Conservation (phyloP, 2,113 vertebrate genomes). For the Xenopus laevis region DNA sequence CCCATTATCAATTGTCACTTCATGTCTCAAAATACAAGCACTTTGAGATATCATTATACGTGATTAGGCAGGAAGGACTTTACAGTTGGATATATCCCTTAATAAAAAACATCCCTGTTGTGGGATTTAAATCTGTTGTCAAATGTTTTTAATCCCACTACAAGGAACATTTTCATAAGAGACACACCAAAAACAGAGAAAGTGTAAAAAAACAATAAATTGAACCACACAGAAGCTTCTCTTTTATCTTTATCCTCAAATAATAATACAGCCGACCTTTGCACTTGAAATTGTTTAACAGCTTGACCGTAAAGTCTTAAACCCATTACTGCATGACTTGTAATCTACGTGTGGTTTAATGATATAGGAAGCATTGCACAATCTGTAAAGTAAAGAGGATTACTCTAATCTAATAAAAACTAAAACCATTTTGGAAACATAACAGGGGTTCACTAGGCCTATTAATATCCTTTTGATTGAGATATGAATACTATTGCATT, state of each 20-base stretch:
- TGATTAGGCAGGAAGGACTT: background rate
- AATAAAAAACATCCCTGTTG: background rate
- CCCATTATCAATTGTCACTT: no score
- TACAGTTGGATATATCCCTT: background rate
- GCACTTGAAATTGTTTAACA: constrained; percentile 14
- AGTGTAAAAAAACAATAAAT: background rate
- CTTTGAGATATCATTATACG: background rate
- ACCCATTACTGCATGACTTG: constrained; percentile 8
- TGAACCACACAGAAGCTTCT: background rate
- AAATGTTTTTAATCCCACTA: background rate
- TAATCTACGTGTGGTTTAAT: constrained; percentile 61
- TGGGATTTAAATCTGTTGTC: background rate
- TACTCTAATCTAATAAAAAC: constrained; percentile 64
- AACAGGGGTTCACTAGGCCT: background rate
- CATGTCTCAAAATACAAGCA: no score
- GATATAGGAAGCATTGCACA: constrained; percentile 58
- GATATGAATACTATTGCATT: background rate
- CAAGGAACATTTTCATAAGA: background rate
- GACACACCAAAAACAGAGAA: background rate
- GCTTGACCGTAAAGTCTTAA: constrained; percentile 23
- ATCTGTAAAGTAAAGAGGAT: constrained; percentile 69
- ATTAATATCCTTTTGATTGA: background rate
- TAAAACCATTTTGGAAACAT: constrained; percentile 5
- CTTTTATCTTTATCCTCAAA: background rate
- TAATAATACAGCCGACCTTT: background rate